These are phyloP conservation scores for Rhamnusium bicolor DNA, from an alignment of 2,888 invertebrate genomes.

Conservation along the genomic window DNA sequence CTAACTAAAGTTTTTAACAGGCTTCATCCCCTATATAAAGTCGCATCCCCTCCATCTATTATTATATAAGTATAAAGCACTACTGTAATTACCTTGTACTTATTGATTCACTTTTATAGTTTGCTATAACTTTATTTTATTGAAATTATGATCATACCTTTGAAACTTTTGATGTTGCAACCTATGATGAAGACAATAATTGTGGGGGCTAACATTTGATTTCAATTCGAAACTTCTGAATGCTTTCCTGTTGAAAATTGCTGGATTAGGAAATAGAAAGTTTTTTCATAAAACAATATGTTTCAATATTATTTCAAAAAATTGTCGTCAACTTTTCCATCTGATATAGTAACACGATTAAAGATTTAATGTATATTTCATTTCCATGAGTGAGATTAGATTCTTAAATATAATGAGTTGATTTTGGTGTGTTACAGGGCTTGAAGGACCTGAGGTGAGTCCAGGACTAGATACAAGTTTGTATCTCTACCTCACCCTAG, in stretches of 20 bases:
- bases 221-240: not conserved
- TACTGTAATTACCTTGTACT: slow-evolving; percentile 58
- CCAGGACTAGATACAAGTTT: not conserved
- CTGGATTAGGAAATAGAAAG: too few species aligned
- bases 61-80: slow-evolving; percentile 53
- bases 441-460: not conserved
- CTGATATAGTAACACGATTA: too few species aligned
- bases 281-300: too few species aligned
- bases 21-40: slow-evolving; percentile 67
- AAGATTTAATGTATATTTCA: too few species aligned
- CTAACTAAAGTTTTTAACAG: slow-evolving; percentile 61
- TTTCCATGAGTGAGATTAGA: too few species aligned
- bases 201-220: not conserved
- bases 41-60: slow-evolving; percentile 59
- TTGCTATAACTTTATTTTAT: slow-evolving; percentile 29
- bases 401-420: too few species aligned
- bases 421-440: too few species aligned
- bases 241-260: too few species aligned
- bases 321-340: too few species aligned
- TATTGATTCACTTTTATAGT: slow-evolving; percentile 51
- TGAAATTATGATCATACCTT: slow-evolving; percentile 3
- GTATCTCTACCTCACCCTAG: not conserved
- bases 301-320: too few species aligned
- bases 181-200: not conserved
- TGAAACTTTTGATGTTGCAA: not conserved